Conservation (phyloP, 2,797 vertebrate species). For the Falco biarmicus region DNA sequence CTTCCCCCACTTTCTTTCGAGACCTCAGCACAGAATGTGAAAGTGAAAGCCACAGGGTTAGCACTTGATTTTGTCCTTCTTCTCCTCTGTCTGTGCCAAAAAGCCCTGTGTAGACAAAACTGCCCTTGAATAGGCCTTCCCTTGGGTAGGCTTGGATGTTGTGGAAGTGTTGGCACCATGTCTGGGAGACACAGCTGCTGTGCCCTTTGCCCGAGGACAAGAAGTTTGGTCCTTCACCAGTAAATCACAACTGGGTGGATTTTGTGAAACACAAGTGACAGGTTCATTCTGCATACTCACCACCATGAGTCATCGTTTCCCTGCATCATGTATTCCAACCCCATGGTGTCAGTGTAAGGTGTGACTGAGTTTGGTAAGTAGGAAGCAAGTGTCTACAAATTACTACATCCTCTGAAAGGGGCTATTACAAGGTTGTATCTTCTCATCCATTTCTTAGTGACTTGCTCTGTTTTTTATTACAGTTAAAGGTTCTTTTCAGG, state of each 20-base stretch:
- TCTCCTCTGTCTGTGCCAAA: background rate
- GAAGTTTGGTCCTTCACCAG: background rate
- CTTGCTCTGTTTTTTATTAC: background rate
- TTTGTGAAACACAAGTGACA: background rate
- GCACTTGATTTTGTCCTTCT: background rate
- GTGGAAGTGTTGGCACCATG: background rate
- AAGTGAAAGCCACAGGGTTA: background rate
- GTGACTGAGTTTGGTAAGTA: background rate
- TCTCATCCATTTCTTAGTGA: background rate
- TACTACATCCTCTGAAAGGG: background rate
- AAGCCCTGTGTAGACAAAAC: background rate
- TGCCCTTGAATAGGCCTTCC: background rate
- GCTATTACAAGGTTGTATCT: background rate
- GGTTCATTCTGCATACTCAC: background rate
- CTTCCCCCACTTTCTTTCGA: background rate
- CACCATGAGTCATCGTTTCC: background rate
- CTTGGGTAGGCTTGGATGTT: background rate
- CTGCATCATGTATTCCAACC: background rate
- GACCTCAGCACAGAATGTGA: background rate
- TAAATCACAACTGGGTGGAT: background rate
- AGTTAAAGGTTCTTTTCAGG: background rate
- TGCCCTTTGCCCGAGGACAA: constrained; percentile 3
- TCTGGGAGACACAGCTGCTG: background rate
- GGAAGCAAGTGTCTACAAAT: constrained; percentile 30
- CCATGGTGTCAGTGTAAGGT: background rate